Evolutionary conservation across 2,888 invertebrate genomes (phyloP).

Genomic region (Malthinus seriepunctatus): DNA sequence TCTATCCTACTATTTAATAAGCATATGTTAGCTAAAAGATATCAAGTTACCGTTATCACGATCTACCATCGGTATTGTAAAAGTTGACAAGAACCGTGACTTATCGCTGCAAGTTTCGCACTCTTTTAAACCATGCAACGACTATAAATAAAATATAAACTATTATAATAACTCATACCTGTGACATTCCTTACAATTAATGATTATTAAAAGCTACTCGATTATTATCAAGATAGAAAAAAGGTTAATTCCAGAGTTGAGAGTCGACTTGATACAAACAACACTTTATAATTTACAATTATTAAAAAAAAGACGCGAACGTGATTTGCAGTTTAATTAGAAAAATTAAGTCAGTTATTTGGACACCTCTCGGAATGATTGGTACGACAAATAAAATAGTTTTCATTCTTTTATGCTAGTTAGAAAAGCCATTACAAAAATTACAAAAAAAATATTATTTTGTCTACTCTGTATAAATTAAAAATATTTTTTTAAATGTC

Average conservation of each 20-base stretch:
- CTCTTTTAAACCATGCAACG: conserved; percentile 19
- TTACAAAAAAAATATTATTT: too few relatives aligned
- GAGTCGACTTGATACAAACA: conserved; percentile 4
- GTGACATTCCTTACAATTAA: conserved; percentile 4
- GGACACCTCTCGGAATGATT: neutral
- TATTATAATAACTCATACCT: conserved; percentile 9
- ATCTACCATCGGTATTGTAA: conserved; percentile 31
- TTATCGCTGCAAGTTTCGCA: conserved; percentile 30
- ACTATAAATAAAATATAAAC: conserved; percentile 15
- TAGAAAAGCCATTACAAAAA: too few relatives aligned
- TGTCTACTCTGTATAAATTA: too few relatives aligned
- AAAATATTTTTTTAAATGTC: neutral
- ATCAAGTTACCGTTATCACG: conserved; percentile 34
- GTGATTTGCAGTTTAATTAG: conserved; percentile 15
- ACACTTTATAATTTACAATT: conserved; percentile 2
- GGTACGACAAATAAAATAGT: too few relatives aligned
- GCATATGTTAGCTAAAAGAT: conserved; percentile 26
- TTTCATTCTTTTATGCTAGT: too few relatives aligned
- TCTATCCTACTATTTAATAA: neutral
- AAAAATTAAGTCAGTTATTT: neutral
- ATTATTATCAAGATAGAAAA: conserved; percentile 2
- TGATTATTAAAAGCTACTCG: conserved; percentile 1
- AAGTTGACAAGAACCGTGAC: conserved; percentile 31
- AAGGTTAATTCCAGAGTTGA: neutral
- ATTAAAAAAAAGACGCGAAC: conserved; percentile 11